phyloP scores from a whole-genome alignment of 1,140 invertebrate species.

The Caenorhabditis brenneri region DNA sequence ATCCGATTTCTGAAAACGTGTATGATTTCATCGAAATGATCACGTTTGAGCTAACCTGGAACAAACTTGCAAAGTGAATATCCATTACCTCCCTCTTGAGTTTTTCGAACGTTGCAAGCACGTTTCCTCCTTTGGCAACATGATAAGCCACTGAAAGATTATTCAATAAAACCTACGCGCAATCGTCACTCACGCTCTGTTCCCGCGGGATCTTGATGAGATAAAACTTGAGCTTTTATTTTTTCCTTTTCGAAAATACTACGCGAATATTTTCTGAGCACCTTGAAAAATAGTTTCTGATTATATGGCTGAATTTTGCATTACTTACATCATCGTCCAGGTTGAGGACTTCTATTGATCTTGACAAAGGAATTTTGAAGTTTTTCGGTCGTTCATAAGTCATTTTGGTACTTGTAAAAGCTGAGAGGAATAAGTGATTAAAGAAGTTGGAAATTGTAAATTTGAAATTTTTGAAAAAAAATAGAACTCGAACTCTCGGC shows the following conservation, averaged over 20 bases:
- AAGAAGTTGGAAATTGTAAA: too few species aligned
- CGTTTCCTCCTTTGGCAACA: background rate
- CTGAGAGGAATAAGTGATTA: too few species aligned
- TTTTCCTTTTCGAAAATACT: background rate
- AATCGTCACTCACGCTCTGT: background rate
- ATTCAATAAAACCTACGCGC: background rate
- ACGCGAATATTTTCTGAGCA: background rate
- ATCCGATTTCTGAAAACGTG: too few species aligned
- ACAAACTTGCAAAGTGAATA: background rate
- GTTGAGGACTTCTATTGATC: background rate
- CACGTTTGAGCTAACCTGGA: background rate
- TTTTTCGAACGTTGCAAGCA: background rate
- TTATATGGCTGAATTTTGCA: background rate
- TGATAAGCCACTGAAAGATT: background rate
- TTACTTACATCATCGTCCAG: background rate
- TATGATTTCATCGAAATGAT: too few species aligned
- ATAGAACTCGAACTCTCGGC: too few species aligned
- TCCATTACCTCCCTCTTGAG: background rate
- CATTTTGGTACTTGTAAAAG: background rate
- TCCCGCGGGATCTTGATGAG: background rate
- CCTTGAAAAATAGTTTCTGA: background rate
- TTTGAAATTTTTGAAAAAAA: too few species aligned
- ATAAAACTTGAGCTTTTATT: background rate
- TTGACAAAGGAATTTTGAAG: background rate
- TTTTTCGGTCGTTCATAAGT: background rate